Conservation (phyloP, 2,888 invertebrate genomes). For the Scaptomyza cyrtandrae region DNA sequence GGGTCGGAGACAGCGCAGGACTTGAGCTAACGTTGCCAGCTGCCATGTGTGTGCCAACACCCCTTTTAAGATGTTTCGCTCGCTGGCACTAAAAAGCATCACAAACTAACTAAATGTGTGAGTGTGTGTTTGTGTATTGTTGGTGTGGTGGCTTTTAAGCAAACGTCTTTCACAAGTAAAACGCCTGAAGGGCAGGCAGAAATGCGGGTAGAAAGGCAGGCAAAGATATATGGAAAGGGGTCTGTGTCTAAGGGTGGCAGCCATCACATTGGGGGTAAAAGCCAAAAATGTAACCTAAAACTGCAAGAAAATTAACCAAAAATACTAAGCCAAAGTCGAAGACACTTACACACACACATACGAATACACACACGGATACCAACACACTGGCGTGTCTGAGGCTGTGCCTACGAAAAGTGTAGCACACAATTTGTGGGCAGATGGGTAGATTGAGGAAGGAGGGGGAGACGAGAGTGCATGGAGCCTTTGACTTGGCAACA, state of each 20-base stretch:
- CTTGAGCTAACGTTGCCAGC: constrained; percentile 21
- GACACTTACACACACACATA: constrained; percentile 44
- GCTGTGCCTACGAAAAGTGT: constrained; percentile 71
- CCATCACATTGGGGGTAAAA: constrained; percentile 65
- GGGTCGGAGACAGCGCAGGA: constrained; percentile 5
- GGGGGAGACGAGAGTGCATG: constrained; percentile 49
- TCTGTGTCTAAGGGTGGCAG: constrained; percentile 39
- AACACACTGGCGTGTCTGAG: constrained; percentile 30
- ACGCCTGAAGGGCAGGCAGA: constrained; percentile 63
- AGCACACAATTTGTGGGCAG: constrained; percentile 57
- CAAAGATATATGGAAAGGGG: constrained; percentile 7
- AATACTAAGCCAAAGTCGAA: constrained; percentile 81
- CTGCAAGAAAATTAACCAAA: constrained; percentile 82
- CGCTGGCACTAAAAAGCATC: constrained; percentile 70
- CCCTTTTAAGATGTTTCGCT: constrained; percentile 68
- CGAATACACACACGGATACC: constrained; percentile 12
- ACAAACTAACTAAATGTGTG: constrained; percentile 75
- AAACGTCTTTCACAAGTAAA: constrained; percentile 79
- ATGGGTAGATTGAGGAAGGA: background rate
- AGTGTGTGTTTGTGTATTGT: constrained; percentile 30
- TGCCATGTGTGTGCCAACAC: constrained; percentile 60
- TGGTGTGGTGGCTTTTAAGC: constrained; percentile 78
- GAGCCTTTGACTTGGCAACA: constrained; percentile 80
- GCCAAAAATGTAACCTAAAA: constrained; percentile 81
- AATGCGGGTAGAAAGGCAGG: background rate